phyloP scores from a whole-genome alignment of 2,888 invertebrate species.

The Dendrolimus pini region DNA sequence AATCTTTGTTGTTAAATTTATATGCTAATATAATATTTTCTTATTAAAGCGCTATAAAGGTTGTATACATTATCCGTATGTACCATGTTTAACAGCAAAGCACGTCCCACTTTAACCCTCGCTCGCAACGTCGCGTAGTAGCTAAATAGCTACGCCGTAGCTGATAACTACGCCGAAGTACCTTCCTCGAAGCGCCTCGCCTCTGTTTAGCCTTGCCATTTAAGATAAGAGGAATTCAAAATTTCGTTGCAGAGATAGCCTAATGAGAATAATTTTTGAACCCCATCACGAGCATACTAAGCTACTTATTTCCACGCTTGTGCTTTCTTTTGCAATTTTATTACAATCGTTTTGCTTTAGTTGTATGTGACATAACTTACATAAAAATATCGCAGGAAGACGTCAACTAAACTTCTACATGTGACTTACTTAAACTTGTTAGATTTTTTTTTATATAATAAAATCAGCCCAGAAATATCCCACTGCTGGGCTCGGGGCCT shows the following conservation, averaged over 20 bases:
- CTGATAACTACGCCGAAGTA: slow-evolving; percentile 36
- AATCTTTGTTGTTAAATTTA: too few species aligned
- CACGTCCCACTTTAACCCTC: slow-evolving; percentile 45
- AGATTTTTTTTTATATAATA: too few species aligned
- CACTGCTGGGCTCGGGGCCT: too few species aligned
- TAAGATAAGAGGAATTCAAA: slow-evolving; percentile 54
- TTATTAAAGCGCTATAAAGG: too few species aligned
- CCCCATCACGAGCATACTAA: slow-evolving; percentile 39
- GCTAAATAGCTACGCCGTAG: slow-evolving; percentile 26
- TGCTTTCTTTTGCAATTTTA: not conserved
- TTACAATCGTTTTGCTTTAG: too few species aligned
- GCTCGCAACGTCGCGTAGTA: slow-evolving; percentile 16
- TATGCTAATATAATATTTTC: too few species aligned
- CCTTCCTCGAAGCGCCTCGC: slow-evolving; percentile 21
- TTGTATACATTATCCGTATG: slow-evolving; percentile 16
- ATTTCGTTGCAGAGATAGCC: slow-evolving; percentile 48
- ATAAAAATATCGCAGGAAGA: too few species aligned
- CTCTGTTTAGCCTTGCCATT: slow-evolving; percentile 42
- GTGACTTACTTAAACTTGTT: too few species aligned
- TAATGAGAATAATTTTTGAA: slow-evolving; percentile 57
- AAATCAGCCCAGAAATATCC: too few species aligned
- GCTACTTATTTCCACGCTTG: slow-evolving; percentile 7
- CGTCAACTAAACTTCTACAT: too few species aligned
- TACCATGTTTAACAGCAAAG: slow-evolving; percentile 29
- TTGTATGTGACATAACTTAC: too few species aligned